Base-by-base conservation (phyloP, 2,797 vertebrate genomes). In the Ceryle rudis region DNA sequence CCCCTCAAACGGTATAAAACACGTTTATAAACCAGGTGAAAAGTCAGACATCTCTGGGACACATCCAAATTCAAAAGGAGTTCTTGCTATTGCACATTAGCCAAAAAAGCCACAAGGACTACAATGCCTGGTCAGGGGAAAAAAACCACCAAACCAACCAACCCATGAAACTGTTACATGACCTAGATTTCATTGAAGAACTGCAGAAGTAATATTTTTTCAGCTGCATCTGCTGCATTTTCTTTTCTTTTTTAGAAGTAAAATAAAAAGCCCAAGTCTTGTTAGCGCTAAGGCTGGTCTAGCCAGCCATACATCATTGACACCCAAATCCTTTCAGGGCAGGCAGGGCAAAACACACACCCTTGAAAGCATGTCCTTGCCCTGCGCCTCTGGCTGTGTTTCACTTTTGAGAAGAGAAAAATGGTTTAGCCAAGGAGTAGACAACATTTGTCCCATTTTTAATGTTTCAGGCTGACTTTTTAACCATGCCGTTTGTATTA, bases 401-500 rank as follows among this genome's bases (percentile, higher is more conserved):
- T 96, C 83, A 37, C 84, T 97, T 95, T 55, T 86, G 91, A 97
- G 82, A 77, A 55, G 69, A 91, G 89, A 98, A 97, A 97, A 97
- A 58, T 66, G 71, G 93, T 97, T 96, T 94, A 94, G 94, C 86
- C 89, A 94, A 93, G 85, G 62, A 97, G 86, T 94, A 97, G 88
- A 95, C 95, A 97, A 91, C 89, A 71, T 96, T 97, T 97, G 82
- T 85, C 91, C 95, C 89, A 20, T 85, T 97, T 98, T 96, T 70
- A 91, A 92, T 97, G 72, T 96, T 96, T 93, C 91, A 97, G 94
- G 85, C 73, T 94, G 97, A 69, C 86, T 97, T 97, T 97, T 97
- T 96, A 98, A 97, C 81, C 97, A 97, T 87, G 92, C 90, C 91
- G 97, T 98, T 98, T 98, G 98, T 97, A 98, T 98, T 80, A 94